A percentile compares a stretch with the other conserved stretches of the same genome.
Evolutionary conservation across 2,888 invertebrate genomes (phyloP).

Genomic region (Hanleya hanleyi): DNA sequence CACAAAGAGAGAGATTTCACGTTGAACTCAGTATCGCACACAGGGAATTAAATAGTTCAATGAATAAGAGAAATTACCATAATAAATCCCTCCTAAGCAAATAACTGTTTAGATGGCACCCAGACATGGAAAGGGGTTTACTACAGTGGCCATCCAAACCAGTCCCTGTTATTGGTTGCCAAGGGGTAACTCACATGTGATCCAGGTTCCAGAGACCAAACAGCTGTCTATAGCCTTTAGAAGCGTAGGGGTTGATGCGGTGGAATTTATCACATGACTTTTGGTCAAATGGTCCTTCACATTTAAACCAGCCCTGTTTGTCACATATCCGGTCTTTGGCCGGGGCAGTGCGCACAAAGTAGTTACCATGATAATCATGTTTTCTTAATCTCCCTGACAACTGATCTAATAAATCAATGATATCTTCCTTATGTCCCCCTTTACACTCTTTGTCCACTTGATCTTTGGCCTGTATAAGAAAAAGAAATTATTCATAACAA

Average conservation of each 20-base stretch:
- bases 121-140: no score
- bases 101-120: no score
- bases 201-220: constrained; percentile 67
- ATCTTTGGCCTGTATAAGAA: constrained; percentile 55
- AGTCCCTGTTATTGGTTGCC: no score
- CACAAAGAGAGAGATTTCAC: no score
- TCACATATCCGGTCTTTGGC: constrained; percentile 62
- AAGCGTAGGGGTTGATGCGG: constrained; percentile 62
- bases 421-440: constrained; percentile 36
- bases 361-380: constrained; percentile 55
- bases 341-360: constrained; percentile 54
- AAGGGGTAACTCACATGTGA: constrained; percentile 59
- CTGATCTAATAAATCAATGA: constrained; percentile 49
- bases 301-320: constrained; percentile 67
- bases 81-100: no score
- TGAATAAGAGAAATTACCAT: no score
- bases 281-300: constrained; percentile 66
- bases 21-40: no score
- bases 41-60: no score
- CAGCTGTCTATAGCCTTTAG: constrained; percentile 54
- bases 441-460: constrained; percentile 58
- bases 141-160: no score
- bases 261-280: constrained; percentile 58
- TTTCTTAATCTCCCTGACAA: constrained; percentile 45
- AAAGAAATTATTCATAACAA: no score